phyloP scores from a whole-genome alignment of 2,113 vertebrate genomes.

The Oncorhynchus nerka region DNA sequence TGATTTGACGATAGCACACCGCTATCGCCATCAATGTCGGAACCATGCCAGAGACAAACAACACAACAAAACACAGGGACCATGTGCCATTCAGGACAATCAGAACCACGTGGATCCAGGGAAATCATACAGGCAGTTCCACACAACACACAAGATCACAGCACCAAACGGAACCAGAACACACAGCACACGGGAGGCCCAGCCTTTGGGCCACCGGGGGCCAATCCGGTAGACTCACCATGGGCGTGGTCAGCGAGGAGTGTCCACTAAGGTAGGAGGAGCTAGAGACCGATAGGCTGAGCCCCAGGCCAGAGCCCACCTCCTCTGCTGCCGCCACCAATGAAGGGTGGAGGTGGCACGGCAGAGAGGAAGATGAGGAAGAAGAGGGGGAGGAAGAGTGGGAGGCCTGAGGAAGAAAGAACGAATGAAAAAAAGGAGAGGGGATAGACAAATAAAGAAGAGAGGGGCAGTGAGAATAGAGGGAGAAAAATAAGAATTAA shows the following conservation, averaged over 20 bases:
- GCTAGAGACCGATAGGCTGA: constrained; percentile 98
- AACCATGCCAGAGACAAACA: constrained; percentile 11
- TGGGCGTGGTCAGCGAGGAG: constrained; percentile 88
- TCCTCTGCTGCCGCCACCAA: constrained; percentile 82
- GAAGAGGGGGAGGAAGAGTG: constrained; percentile 91
- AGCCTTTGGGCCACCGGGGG: too few species aligned
- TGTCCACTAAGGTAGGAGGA: constrained; percentile 98
- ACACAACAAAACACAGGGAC: background rate
- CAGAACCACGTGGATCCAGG: too few species aligned
- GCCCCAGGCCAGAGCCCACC: constrained; percentile 85
- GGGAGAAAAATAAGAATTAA: background rate
- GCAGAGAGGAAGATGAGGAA: constrained; percentile 87
- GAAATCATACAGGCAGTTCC: too few species aligned
- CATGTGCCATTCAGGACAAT: too few species aligned
- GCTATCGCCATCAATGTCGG: background rate
- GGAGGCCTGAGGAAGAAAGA: constrained; percentile 83
- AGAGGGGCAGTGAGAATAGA: constrained; percentile 14
- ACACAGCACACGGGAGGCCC: constrained; percentile 39
- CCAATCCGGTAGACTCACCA: constrained; percentile 82
- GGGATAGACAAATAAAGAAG: background rate
- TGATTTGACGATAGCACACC: too few species aligned
- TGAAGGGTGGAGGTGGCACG: constrained; percentile 86
- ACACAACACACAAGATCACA: too few species aligned
- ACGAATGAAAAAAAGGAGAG: constrained; percentile 45
- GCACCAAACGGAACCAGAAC: constrained; percentile 5